A percentile compares a stretch with the other conserved stretches of the same genome.
Conservation (phyloP, 2,113 vertebrate species). For the Chiloscyllium plagiosum region DNA sequence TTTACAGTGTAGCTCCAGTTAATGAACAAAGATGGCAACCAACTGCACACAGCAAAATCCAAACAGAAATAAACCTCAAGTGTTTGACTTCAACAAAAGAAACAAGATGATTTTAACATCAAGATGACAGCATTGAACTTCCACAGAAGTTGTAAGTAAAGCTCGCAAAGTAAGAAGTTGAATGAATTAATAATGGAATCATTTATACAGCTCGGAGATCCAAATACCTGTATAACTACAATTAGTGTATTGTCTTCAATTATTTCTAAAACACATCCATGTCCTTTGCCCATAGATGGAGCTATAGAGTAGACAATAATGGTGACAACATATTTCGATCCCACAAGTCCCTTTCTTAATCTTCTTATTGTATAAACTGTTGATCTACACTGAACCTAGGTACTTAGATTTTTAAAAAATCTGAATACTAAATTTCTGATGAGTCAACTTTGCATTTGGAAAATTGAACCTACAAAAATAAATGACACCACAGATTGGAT, state of each 20-base stretch:
- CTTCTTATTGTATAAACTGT: neutral
- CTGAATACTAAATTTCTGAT: neutral
- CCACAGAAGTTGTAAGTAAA: too few species aligned
- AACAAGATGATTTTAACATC: neutral
- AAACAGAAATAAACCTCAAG: neutral
- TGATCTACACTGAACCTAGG: neutral
- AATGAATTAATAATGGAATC: neutral
- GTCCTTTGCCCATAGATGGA: conserved; percentile 24
- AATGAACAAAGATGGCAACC: neutral
- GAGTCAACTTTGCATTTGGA: neutral
- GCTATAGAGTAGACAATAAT: neutral
- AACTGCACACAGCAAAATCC: neutral
- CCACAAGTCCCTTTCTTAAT: neutral
- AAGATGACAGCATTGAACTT: neutral
- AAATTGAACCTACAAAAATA: neutral
- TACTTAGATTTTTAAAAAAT: neutral
- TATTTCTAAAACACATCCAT: neutral
- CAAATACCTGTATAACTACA: neutral
- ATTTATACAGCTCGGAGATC: neutral
- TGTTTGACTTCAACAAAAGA: neutral
- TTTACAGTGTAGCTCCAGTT: neutral
- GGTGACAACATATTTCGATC: neutral
- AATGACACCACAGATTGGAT: neutral
- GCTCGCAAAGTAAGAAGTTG: neutral
- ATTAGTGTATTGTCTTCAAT: too few species aligned